Conservation (phyloP, 2,888 invertebrate species). For the Heliconius ismenius region DNA sequence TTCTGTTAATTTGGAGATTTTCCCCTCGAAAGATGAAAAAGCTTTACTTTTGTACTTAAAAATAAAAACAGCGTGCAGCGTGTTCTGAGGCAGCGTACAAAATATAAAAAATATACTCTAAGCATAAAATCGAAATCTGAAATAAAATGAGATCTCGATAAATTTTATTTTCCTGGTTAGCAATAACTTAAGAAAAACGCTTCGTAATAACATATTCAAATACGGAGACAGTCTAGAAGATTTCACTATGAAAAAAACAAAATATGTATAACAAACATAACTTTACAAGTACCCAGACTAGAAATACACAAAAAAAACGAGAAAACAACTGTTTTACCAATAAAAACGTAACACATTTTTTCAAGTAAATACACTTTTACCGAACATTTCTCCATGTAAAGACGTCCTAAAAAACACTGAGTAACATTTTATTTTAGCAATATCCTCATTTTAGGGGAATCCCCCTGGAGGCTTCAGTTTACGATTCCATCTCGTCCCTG, state of each 20-base stretch:
- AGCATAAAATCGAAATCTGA: background rate
- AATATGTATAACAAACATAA: background rate
- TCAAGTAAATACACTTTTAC: constrained; percentile 15
- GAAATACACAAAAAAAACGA: constrained; percentile 4
- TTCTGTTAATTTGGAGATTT: too few relatives aligned
- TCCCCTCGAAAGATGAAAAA: too few relatives aligned
- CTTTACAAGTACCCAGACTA: background rate
- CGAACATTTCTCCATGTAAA: constrained; percentile 25
- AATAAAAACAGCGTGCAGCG: too few relatives aligned
- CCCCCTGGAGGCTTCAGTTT: constrained; percentile 44
- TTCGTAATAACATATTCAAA: background rate
- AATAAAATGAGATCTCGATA: background rate
- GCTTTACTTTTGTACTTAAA: too few relatives aligned
- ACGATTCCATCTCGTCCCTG: constrained; percentile 44
- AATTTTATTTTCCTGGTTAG: background rate
- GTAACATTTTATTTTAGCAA: constrained; percentile 47
- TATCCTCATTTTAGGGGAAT: constrained; percentile 45
- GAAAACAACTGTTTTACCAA: constrained; percentile 23
- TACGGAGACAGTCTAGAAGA: background rate
- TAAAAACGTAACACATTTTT: constrained; percentile 34
- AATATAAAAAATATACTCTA: too few relatives aligned
- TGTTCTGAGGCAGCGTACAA: too few relatives aligned
- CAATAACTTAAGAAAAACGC: background rate
- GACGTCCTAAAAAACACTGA: constrained; percentile 26
- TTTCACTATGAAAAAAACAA: background rate